Evolutionary conservation across 2,888 invertebrate species (phyloP).

Genomic region (Leptura quadrifasciata): DNA sequence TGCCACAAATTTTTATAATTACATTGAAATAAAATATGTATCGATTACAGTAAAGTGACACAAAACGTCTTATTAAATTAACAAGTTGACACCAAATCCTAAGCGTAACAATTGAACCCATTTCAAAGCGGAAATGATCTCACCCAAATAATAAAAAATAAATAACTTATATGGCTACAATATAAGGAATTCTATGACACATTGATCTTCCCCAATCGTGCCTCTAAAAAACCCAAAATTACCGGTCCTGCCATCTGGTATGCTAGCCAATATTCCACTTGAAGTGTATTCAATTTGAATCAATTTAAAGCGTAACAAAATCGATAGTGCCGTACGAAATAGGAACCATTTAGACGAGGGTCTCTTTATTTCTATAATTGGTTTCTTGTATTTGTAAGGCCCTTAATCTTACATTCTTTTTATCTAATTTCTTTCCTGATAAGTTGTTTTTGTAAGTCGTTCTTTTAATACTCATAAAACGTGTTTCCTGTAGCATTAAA

Average conservation of each 20-base stretch:
- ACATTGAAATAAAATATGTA: too few relatives aligned
- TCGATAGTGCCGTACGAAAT: conserved; percentile 56
- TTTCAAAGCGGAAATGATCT: conserved; percentile 17
- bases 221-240: conserved; percentile 16
- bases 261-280: conserved; percentile 49
- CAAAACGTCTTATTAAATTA: too few relatives aligned
- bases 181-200: conserved; percentile 10
- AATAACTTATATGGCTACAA: conserved; percentile 8
- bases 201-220: conserved; percentile 22
- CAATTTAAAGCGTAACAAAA: conserved; percentile 60
- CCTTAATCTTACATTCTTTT: conserved; percentile 63
- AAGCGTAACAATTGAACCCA: not conserved
- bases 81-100: too few relatives aligned
- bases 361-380: conserved; percentile 67
- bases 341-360: conserved; percentile 49
- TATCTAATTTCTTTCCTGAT: conserved; percentile 61
- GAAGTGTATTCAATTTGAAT: conserved; percentile 60
- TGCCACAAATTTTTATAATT: too few relatives aligned
- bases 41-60: too few relatives aligned
- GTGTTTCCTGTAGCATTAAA: not conserved
- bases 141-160: not conserved
- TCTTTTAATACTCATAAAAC: not conserved
- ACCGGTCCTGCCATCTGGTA: conserved; percentile 45
- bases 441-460: conserved; percentile 13
- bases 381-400: conserved; percentile 68